Conservation (phyloP, 2,888 invertebrate species). For the Adelphocoris suturalis region DNA sequence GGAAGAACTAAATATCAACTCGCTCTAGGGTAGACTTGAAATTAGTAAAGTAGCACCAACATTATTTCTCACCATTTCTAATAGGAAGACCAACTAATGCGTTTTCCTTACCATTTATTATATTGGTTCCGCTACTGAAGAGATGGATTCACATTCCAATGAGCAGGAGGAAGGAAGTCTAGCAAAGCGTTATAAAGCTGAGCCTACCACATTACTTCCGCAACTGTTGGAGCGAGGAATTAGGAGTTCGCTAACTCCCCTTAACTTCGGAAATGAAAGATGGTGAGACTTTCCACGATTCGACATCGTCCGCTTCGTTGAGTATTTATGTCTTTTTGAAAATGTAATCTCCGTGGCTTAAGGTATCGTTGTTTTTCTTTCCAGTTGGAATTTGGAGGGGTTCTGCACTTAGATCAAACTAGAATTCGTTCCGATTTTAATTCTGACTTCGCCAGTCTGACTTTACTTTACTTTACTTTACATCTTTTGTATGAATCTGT, state of each 20-base stretch:
- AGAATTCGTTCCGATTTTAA: no score
- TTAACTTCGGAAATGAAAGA: conserved; percentile 53
- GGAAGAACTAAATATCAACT: no score
- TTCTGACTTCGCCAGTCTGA: no score
- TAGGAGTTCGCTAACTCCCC: conserved; percentile 55
- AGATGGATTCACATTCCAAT: conserved; percentile 61
- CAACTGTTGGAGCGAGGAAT: conserved; percentile 61
- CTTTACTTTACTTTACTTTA: no score
- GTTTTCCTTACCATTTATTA: conserved; percentile 56
- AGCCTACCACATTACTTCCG: conserved; percentile 59
- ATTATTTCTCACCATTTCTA: no score
- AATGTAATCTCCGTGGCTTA: neutral
- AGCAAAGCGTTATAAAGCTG: conserved; percentile 58
- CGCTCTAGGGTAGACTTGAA: no score
- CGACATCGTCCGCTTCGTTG: neutral
- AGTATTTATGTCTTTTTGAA: conserved; percentile 32
- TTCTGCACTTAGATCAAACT: no score
- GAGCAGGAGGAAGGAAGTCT: conserved; percentile 29
- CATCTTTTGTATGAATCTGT: no score
- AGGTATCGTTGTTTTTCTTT: neutral
- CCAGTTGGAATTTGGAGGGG: no score
- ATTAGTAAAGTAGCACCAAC: no score
- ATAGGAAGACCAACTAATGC: neutral
- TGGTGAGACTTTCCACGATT: conserved; percentile 37
- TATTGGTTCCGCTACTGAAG: conserved; percentile 50